Evolutionary conservation across 2,113 vertebrate genomes (phyloP).

Genomic region (Phycodurus eques): DNA sequence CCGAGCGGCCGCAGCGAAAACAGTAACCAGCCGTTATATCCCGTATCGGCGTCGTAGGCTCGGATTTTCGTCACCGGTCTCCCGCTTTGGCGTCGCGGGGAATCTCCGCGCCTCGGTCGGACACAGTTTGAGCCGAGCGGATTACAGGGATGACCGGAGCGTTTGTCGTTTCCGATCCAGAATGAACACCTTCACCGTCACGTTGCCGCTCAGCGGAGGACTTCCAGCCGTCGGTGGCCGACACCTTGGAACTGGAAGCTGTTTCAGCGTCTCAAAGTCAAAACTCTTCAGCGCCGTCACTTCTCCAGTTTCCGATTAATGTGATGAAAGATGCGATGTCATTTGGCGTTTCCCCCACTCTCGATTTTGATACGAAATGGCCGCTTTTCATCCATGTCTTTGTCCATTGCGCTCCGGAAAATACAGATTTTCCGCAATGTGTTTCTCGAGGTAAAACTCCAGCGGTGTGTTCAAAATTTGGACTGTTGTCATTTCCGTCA

Average conservation of each 20-base stretch:
- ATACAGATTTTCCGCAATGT: slow-evolving; percentile 32
- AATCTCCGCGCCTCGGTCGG: not conserved
- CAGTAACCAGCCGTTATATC: not conserved
- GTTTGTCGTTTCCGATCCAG: not conserved
- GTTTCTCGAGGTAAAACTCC: slow-evolving; percentile 58
- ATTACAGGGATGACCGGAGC: not conserved
- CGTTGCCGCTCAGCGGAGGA: not conserved
- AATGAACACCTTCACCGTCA: not conserved
- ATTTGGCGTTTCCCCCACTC: not conserved
- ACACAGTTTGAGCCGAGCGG: not conserved
- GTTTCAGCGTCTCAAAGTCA: not conserved
- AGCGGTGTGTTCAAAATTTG: slow-evolving; percentile 44
- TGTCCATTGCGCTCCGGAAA: slow-evolving; percentile 50
- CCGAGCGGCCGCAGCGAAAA: not conserved
- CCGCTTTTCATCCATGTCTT: slow-evolving; percentile 51
- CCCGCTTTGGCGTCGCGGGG: not conserved
- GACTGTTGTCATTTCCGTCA: slow-evolving; percentile 66
- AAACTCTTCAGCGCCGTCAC: not conserved
- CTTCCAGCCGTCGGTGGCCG: not conserved
- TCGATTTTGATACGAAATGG: slow-evolving; percentile 41
- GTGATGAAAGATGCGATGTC: not conserved
- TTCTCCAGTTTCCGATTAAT: not conserved
- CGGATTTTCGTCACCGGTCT: not conserved
- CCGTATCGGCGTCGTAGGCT: not conserved
- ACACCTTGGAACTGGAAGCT: not conserved